Percentiles rank a stretch among this genome's conserved stretches.
Conservation (phyloP, 2,113 vertebrate genomes). For the Gasterosteus nipponicus region DNA sequence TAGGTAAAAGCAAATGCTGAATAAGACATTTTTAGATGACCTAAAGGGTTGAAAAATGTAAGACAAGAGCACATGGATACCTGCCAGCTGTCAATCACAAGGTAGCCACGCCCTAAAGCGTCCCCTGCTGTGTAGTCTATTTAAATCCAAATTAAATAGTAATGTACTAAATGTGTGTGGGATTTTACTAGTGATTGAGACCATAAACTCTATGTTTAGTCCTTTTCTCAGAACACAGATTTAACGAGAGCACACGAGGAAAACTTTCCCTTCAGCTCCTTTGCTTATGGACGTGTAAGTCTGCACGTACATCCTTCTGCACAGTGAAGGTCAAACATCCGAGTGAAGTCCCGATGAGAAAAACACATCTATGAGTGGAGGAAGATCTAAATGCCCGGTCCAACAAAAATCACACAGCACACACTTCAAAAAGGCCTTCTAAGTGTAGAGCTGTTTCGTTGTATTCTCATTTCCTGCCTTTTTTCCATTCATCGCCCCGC, state of each 20-base stretch:
- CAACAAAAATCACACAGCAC: neutral
- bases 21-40: too few species aligned
- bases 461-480: neutral
- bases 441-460: neutral
- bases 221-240: too few species aligned
- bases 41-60: too few species aligned
- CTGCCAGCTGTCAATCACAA: too few species aligned
- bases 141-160: too few species aligned
- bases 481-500: neutral
- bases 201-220: too few species aligned
- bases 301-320: neutral
- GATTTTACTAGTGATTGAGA: too few species aligned
- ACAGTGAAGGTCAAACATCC: slow-evolving; percentile 1
- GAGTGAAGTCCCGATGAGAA: neutral
- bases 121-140: too few species aligned
- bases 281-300: neutral
- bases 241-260: neutral
- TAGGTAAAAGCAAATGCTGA: neutral
- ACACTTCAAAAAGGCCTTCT: neutral
- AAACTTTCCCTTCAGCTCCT: neutral
- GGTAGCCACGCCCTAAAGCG: too few species aligned
- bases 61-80: too few species aligned
- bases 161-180: too few species aligned
- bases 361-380: neutral
- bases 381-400: neutral